These are phyloP conservation scores for Hirundichthys speculiger DNA, from an alignment of 2,113 vertebrate genomes.

Conservation along the genomic window DNA sequence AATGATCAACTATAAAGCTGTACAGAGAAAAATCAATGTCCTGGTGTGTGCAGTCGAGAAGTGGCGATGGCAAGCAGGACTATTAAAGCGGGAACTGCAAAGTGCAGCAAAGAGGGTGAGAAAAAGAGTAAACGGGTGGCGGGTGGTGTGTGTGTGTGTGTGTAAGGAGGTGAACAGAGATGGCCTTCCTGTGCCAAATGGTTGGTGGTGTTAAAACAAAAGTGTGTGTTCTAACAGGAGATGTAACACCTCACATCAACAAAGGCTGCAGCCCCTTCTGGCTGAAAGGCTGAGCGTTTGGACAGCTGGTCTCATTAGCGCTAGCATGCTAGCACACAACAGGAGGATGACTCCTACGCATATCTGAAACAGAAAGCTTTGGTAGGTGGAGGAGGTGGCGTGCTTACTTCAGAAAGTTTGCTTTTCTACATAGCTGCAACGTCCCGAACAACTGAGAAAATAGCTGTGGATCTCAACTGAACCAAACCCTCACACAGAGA, in stretches of 20 bases:
- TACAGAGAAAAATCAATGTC: constrained; percentile 61
- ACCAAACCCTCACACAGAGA: constrained; percentile 1
- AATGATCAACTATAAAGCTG: constrained; percentile 68
- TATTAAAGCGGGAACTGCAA: constrained; percentile 26
- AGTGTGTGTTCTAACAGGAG: constrained; percentile 63
- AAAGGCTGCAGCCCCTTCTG: constrained; percentile 66
- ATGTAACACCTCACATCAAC: constrained; percentile 70
- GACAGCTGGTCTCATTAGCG: constrained; percentile 76
- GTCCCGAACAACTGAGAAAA: constrained; percentile 55
- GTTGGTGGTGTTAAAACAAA: constrained; percentile 58
- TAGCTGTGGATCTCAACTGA: constrained; percentile 17
- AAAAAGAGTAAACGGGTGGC: constrained; percentile 2
- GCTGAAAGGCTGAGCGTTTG: constrained; percentile 66
- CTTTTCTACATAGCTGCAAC: constrained; percentile 25
- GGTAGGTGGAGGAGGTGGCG: constrained; percentile 54
- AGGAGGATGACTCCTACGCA: constrained; percentile 71
- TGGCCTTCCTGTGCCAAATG: constrained; percentile 66
- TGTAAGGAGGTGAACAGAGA: constrained; percentile 18
- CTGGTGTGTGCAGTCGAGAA: constrained; percentile 27
- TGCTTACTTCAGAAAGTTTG: constrained; percentile 36
- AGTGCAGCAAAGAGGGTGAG: constrained; percentile 33
- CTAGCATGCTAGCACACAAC: constrained; percentile 72
- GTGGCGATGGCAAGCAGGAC: constrained; percentile 16
- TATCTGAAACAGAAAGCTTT: constrained; percentile 14
- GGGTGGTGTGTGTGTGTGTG: constrained; percentile 6